phyloP scores from a whole-genome alignment of 2,113 vertebrate species.

The Acrocephalus arundinaceus region DNA sequence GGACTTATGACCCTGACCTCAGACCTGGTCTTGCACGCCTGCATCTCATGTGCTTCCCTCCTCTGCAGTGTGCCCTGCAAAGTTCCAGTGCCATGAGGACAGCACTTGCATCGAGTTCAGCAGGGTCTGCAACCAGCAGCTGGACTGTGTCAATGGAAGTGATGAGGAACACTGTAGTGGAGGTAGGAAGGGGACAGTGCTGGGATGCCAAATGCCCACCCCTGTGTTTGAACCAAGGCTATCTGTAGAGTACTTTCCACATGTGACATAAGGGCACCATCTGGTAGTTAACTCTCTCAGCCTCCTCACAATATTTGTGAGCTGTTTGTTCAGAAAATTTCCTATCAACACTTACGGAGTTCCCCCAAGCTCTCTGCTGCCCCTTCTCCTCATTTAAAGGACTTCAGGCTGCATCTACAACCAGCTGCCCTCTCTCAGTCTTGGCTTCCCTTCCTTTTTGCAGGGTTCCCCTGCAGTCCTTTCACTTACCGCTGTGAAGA shows the following conservation, averaged over 20 bases:
- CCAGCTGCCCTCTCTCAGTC: not conserved
- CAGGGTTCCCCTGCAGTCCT: slow-evolving; percentile 83
- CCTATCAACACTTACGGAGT: not conserved
- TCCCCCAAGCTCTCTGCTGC: not conserved
- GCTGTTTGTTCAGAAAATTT: not conserved
- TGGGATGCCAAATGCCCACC: not conserved
- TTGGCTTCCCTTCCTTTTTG: not conserved
- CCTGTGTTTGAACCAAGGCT: not conserved
- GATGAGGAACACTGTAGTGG: slow-evolving; percentile 85
- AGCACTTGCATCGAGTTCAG: slow-evolving; percentile 86
- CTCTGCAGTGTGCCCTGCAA: slow-evolving; percentile 83
- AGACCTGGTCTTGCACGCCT: not conserved
- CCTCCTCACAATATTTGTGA: not conserved
- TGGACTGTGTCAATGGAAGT: slow-evolving; percentile 80
- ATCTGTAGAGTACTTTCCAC: not conserved
- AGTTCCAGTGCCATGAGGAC: slow-evolving; percentile 86
- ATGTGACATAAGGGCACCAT: not conserved
- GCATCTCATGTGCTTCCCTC: not conserved
- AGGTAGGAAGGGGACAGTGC: slow-evolving; percentile 64
- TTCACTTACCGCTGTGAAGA: slow-evolving; percentile 88
- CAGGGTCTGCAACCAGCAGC: slow-evolving; percentile 83
- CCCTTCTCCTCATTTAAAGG: not conserved
- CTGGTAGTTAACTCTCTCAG: not conserved
- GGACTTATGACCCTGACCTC: not conserved
- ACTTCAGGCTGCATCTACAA: not conserved